Evolutionary conservation across 2,888 invertebrate genomes (phyloP), one percentile per base, ranked within the genome.

Genomic region (Scaptomyza cyrtandrae): DNA sequence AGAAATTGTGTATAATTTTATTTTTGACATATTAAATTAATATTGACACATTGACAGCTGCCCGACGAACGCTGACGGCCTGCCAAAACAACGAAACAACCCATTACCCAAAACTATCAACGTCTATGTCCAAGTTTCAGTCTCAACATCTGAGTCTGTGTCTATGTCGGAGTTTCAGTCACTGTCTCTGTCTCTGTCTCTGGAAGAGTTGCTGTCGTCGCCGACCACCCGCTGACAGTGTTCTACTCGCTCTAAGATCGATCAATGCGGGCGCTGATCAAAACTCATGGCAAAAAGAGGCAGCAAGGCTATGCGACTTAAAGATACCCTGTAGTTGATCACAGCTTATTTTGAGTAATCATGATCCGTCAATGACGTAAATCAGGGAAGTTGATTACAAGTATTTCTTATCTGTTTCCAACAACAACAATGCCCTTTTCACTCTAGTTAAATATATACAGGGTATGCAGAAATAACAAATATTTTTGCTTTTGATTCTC

Each of bases 1-100:
- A 3, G 39, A 76, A 84, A 86, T 83, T 83, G 84, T 71, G 70
- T 76, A 76, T 71, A 80, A 78, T 83, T 83, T 75, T 48, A 80
- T 71, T 78, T 87, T 75, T 76, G 85, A 84, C 78, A 76, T 82
- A 88, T 86, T 86, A 82, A 88, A 86, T 86, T 88, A 86, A 86
- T 86, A 86, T 86, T 86, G 86, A 86, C 86, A 86, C 86, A 88
- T 86, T 86, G 86, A 86, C 86, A 86, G 86, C 82, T 75, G 82
- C 76, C 69, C 63, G 69, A 56, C 55, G 44, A 67, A 63, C 52
- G 49, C 55, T 64, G 72, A 76, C 60, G 50, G 64, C 39, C 74
- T 68, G 74, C 65, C 72, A 86, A 80, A 86, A 86, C 86, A 77
- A 62, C 37, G 52, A 53, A 55, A 53, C 52, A 60, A 49, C 44